Percentiles rank a stretch among this genome's conserved stretches.
Conservation (phyloP, 2,797 vertebrate genomes). For the Thalassophryne amazonica region DNA sequence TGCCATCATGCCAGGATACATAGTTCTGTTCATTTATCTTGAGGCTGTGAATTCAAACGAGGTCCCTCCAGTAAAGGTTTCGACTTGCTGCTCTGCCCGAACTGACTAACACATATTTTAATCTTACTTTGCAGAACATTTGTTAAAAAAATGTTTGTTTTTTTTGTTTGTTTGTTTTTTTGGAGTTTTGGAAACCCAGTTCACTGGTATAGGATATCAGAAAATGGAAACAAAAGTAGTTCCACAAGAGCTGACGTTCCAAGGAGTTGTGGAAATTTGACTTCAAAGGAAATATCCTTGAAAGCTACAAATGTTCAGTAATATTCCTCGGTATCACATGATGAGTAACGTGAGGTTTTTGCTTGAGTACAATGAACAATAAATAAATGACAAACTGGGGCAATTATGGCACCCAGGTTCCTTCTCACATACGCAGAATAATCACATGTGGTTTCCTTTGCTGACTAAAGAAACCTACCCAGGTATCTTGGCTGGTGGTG, state of each 20-base stretch:
- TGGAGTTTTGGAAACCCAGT: constrained; percentile 12
- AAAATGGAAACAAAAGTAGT: constrained; percentile 8
- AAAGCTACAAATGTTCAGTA: constrained; percentile 18
- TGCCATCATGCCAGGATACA: constrained; percentile 43
- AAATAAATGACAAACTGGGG: constrained; percentile 25
- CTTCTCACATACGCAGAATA: constrained; percentile 36
- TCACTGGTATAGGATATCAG: neutral
- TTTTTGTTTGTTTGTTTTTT: no score
- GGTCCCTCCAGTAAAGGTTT: constrained; percentile 27
- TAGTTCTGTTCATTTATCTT: constrained; percentile 48
- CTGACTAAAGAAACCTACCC: constrained; percentile 31
- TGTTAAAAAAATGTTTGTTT: no score
- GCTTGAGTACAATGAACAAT: constrained; percentile 25
- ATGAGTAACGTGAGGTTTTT: constrained; percentile 7
- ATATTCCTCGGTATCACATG: constrained; percentile 19
- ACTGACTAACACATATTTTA: constrained; percentile 33
- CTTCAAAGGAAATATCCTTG: constrained; percentile 17
- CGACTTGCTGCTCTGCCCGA: constrained; percentile 25
- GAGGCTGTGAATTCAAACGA: constrained; percentile 41
- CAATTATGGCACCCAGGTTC: constrained; percentile 23
- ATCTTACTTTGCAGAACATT: constrained; percentile 5
- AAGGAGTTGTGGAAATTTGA: neutral
- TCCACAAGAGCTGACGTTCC: neutral
- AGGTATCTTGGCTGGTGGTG: constrained; percentile 33
- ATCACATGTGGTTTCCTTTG: constrained; percentile 58